phyloP scores from a whole-genome alignment of 2,888 invertebrate species.

The Limnephilus rhombicus region DNA sequence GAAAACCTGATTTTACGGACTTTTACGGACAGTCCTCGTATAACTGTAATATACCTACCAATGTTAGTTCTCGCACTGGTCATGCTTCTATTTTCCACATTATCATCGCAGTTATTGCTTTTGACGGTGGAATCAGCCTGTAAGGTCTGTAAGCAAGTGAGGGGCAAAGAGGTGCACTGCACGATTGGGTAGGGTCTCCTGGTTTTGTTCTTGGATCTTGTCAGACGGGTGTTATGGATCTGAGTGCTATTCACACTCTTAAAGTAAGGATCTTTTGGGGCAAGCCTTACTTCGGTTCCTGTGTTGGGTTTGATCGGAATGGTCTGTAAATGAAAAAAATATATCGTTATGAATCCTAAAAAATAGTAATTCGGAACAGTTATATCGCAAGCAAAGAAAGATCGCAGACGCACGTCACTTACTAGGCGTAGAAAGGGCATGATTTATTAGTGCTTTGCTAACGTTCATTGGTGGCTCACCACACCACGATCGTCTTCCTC shows the following conservation, averaged over 20 bases:
- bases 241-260: neutral
- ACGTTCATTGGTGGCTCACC: no score
- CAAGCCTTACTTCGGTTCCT: constrained; percentile 3
- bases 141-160: neutral
- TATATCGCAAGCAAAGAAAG: no score
- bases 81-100: constrained; percentile 14
- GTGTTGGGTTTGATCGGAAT: neutral
- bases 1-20: no score
- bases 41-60: neutral
- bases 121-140: neutral
- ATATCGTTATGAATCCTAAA: neutral
- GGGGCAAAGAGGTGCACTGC: constrained; percentile 26
- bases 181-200: constrained; percentile 41
- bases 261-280: constrained; percentile 39
- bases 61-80: constrained; percentile 30
- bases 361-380: no score
- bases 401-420: no score
- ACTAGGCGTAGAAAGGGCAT: no score
- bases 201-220: constrained; percentile 40
- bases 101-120: neutral
- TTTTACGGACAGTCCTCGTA: no score
- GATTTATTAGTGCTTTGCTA: no score
- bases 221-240: constrained; percentile 17
- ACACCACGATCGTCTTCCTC: no score
- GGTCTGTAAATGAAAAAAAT: neutral